Evolutionary conservation across 2,888 invertebrate genomes (phyloP).

Genomic region (Pristionchus exspectatus): DNA sequence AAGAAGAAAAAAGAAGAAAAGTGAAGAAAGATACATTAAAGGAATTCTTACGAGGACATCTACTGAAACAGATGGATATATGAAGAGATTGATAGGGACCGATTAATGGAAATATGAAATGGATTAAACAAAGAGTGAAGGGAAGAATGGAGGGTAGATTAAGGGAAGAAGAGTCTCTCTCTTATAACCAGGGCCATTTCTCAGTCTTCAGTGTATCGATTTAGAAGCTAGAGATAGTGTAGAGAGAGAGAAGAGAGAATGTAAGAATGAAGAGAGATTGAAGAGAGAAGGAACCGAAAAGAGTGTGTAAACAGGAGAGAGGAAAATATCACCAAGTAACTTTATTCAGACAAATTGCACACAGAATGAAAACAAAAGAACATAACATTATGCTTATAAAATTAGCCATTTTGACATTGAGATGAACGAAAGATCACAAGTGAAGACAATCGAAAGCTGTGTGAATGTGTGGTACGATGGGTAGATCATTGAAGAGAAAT

Average conservation of each 20-base stretch:
- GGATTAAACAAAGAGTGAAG: constrained; percentile 10
- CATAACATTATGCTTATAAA: constrained; percentile 6
- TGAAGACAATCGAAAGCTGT: constrained; percentile 9
- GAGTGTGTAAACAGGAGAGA: background rate
- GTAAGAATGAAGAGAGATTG: background rate
- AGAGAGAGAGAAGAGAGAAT: background rate
- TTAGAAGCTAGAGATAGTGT: constrained; percentile 17
- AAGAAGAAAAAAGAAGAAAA: constrained; percentile 3
- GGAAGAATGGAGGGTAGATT: constrained; percentile 2
- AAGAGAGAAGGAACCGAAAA: background rate
- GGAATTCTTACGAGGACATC: background rate
- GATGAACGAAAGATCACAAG: background rate
- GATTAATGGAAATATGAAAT: background rate
- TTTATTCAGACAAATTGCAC: constrained; percentile 24
- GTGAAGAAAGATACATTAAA: background rate
- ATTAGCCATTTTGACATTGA: background rate
- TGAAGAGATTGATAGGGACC: constrained; percentile 6
- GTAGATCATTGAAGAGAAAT: background rate
- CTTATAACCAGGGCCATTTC: constrained; percentile 1
- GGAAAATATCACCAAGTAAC: constrained; percentile 16
- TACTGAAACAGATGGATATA: background rate
- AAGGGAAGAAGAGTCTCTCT: background rate
- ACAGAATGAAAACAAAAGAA: constrained; percentile 10
- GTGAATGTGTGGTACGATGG: background rate
- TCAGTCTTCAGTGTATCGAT: constrained; percentile 38